Evolutionary conservation across 2,888 invertebrate species (phyloP), one percentile per base, ranked within the genome.

Genomic region (Nematopogon swammerdamellus): DNA sequence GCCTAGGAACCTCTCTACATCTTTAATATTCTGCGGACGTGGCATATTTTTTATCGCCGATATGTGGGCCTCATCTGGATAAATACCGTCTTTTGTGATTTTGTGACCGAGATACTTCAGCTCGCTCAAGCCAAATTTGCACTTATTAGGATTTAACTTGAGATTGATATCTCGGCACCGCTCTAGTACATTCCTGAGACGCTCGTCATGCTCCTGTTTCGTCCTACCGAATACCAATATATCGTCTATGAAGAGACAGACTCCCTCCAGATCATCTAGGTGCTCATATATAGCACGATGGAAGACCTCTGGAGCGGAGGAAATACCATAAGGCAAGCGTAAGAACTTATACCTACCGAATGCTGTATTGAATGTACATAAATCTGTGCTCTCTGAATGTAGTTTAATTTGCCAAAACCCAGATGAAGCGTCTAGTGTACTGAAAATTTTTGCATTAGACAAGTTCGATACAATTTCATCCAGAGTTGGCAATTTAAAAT

Each of bases 261-360:
- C 30, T 4, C 49, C 51, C 43, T 47, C 49, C 6, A 51, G 45
- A 44, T 51, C 48, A 49, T 49, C 47, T 48, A 56, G 53, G 14
- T 49, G 20, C 49, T 54, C 52, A 48, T 50, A 51, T 6, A 54
- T 17, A 36, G 18, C 52, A 52, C 55, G 58, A 48, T 56, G 58
- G 51, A 57, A 59, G 10, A 58, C 51, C 51, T 59, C 58, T 2
- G 53, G 54, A 4, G 56, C 56, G 3, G 56, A 57, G 2, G 48
- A 55, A 18, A 58, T 58, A 1, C 58, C 58, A 25, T 51, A 58
- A 0, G 59, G 57, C 50, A 58, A 47, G 1, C 56, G 42, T 18
- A 56, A 48, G 54, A 50, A 58, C 50, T 55, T 57, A 48, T 52
- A 59, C 43, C 59, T 52, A 1, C 56, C 56, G 50, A 55, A 58